phyloP scores from a whole-genome alignment of 2,797 vertebrate species.

The Pogonophryne albipinna region DNA sequence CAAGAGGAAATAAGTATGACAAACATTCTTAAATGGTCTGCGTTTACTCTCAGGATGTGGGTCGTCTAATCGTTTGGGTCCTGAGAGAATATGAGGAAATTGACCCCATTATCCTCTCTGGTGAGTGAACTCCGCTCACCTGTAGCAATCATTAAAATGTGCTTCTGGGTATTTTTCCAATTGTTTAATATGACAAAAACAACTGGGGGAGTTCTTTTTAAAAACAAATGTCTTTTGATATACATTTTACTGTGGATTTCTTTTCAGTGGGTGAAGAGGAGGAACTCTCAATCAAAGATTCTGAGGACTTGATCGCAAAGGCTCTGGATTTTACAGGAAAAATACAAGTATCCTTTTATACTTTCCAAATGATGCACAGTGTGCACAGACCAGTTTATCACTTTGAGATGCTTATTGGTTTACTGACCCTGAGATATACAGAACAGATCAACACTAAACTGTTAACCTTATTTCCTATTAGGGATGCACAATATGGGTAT shows the following conservation, averaged over 20 bases:
- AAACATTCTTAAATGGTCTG: background rate
- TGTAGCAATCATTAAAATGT: too few relatives aligned
- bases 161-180: background rate
- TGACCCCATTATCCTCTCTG: constrained; percentile 91
- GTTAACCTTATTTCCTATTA: background rate
- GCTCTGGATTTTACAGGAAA: constrained; percentile 86
- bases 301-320: constrained; percentile 75
- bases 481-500: too few relatives aligned
- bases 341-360: constrained; percentile 53
- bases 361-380: background rate
- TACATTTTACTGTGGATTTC: background rate
- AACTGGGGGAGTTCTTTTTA: background rate
- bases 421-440: background rate
- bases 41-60: constrained; percentile 81
- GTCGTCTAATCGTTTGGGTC: constrained; percentile 90
- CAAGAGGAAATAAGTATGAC: background rate
- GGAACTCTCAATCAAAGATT: constrained; percentile 87
- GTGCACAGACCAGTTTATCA: background rate
- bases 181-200: too few relatives aligned
- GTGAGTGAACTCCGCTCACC: constrained; percentile 61
- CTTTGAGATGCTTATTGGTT: background rate
- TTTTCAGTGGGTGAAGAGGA: constrained; percentile 88
- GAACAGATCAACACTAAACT: background rate
- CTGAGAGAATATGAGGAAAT: constrained; percentile 83
- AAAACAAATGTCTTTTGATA: background rate